A percentile compares a stretch with the other conserved stretches of the same genome.
Conservation (phyloP, 2,888 invertebrate species). For the Diplazon laetatorius region DNA sequence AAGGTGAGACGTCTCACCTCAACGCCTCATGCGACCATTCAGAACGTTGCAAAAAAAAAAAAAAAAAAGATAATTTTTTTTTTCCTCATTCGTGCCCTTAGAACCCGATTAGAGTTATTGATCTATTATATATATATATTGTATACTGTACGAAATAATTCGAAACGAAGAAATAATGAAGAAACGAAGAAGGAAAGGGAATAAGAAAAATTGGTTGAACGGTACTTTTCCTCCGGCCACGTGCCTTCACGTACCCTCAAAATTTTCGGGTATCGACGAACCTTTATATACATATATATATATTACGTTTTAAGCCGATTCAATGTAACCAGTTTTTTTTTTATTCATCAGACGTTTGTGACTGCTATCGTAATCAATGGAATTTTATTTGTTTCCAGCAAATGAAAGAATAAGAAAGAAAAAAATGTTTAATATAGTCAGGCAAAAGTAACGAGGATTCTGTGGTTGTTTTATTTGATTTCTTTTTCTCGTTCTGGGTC, state of each 20-base stretch:
- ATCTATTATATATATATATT: slow-evolving; percentile 60
- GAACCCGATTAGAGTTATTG: slow-evolving; percentile 57
- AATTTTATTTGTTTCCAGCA: slow-evolving; percentile 3
- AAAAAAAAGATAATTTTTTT: too few species aligned
- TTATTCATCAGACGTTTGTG: slow-evolving; percentile 70
- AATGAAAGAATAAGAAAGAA: too few species aligned
- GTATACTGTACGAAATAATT: slow-evolving; percentile 52
- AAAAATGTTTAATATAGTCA: slow-evolving; percentile 9
- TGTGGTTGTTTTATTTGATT: neutral
- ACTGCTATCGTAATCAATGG: slow-evolving; percentile 61
- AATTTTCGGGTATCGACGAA: slow-evolving; percentile 12
- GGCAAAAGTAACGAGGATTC: neutral
- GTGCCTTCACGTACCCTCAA: slow-evolving; percentile 3
- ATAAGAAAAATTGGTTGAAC: slow-evolving; percentile 18
- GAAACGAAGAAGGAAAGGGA: too few species aligned
- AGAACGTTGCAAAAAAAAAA: slow-evolving; percentile 15
- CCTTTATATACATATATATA: neutral
- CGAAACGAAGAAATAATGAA: slow-evolving; percentile 21
- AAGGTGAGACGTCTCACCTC: too few species aligned
- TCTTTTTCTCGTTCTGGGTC: slow-evolving; percentile 3
- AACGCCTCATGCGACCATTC: neutral
- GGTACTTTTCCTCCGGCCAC: slow-evolving; percentile 30
- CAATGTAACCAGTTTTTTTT: slow-evolving; percentile 70
- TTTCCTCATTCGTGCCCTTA: slow-evolving; percentile 60
- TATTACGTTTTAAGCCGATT: slow-evolving; percentile 73